These are phyloP conservation scores for Metallyticus violacea DNA, from an alignment of 2,888 invertebrate species.

Conservation along the genomic window DNA sequence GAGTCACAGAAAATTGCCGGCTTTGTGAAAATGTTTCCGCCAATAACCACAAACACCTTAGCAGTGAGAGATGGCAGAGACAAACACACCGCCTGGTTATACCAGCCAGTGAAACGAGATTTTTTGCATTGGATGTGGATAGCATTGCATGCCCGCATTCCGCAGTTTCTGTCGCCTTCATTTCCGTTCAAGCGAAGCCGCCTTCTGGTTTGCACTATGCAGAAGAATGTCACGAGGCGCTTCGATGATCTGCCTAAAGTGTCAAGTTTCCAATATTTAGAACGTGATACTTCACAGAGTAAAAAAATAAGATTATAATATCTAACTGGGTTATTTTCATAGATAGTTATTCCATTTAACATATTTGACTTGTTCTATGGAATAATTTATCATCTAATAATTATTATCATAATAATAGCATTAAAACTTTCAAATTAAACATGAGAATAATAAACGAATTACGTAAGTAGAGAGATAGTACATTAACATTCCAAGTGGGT, in stretches of 20 bases:
- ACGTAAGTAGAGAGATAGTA: no score
- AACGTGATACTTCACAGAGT: background rate
- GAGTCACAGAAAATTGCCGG: background rate
- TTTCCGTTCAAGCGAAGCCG: background rate
- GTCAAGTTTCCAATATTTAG: no score
- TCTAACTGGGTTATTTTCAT: no score
- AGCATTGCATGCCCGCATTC: background rate
- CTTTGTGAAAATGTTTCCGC: background rate
- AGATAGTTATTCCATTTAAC: no score
- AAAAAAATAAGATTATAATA: no score
- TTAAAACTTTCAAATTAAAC: no score
- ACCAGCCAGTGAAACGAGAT: background rate
- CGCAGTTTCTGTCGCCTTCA: background rate
- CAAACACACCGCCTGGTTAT: background rate
- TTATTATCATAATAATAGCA: no score
- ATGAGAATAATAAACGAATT: no score
- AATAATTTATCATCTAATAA: no score
- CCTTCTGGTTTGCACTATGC: background rate
- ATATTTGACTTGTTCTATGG: no score
- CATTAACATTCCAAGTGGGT: no score
- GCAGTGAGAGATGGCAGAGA: background rate
- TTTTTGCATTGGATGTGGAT: no score
- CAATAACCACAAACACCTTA: background rate
- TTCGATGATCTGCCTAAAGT: background rate
- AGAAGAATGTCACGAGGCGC: background rate